Conservation (phyloP, 2,113 vertebrate species). For the Brachypodius melanocephalos region DNA sequence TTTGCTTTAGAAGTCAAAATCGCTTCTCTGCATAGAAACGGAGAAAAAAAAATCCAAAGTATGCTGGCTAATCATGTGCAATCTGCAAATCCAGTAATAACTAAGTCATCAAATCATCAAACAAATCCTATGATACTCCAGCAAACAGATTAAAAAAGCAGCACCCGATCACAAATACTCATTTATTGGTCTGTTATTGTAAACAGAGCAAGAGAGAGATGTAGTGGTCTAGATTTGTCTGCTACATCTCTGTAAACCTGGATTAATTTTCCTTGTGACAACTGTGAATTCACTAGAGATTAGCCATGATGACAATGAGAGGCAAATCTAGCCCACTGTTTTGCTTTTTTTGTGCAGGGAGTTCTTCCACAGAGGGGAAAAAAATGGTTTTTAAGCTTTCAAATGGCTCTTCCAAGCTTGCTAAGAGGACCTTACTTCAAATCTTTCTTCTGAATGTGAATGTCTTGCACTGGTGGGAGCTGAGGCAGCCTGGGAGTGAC, state of each 20-base stretch:
- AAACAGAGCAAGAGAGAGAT: neutral
- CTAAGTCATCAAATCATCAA: constrained; percentile 10
- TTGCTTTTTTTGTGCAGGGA: neutral
- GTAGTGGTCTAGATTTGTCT: neutral
- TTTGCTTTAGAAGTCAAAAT: neutral
- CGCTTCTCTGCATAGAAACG: neutral
- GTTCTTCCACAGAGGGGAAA: neutral
- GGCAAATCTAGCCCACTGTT: neutral
- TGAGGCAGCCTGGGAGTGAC: neutral
- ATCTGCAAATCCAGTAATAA: constrained; percentile 3
- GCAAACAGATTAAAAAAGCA: constrained; percentile 32
- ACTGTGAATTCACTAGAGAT: neutral
- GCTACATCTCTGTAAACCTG: neutral
- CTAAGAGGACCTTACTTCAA: neutral
- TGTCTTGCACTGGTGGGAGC: neutral
- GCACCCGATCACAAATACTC: neutral
- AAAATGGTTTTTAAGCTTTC: neutral
- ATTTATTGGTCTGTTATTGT: neutral
- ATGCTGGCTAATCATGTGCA: neutral
- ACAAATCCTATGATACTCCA: constrained; percentile 1
- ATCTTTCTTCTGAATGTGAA: neutral
- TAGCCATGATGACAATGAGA: neutral
- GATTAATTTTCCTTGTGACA: constrained; percentile 6
- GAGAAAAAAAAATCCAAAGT: neutral
- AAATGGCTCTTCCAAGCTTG: neutral